Evolutionary conservation across 2,888 invertebrate species (phyloP).

Genomic region (Leuctra nigra): DNA sequence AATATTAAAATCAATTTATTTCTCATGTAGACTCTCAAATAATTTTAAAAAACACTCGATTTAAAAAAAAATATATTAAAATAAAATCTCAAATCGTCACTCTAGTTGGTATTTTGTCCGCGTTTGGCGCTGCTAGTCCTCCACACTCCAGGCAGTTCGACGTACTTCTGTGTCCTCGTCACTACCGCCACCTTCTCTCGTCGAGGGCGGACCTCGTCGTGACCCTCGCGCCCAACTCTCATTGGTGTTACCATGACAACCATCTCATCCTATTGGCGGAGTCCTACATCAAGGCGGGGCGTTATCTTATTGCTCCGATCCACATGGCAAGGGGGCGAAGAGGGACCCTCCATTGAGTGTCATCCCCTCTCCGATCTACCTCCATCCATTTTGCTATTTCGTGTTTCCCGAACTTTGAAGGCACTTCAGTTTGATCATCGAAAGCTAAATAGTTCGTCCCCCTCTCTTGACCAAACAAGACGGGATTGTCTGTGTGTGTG

Average conservation of each 20-base stretch:
- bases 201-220: background rate
- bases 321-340: conserved; percentile 5
- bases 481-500: background rate
- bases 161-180: background rate
- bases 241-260: conserved; percentile 35
- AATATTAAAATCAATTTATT: too few relatives aligned
- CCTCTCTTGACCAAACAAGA: conserved; percentile 34
- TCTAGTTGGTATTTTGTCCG: background rate
- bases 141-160: background rate
- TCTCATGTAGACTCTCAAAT: too few relatives aligned
- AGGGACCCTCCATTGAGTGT: conserved; percentile 26
- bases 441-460: conserved; percentile 36
- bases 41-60: background rate
- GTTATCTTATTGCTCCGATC: conserved; percentile 12
- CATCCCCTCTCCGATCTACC: conserved; percentile 26
- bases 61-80: background rate
- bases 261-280: conserved; percentile 4
- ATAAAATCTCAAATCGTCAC: too few relatives aligned
- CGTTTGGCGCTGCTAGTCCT: background rate
- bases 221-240: conserved; percentile 22
- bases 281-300: conserved; percentile 4
- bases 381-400: conserved; percentile 53
- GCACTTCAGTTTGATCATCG: conserved; percentile 31
- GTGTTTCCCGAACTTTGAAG: conserved; percentile 32
- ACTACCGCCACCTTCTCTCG: background rate